Evolutionary conservation across 2,797 vertebrate genomes (phyloP), one percentile per base, ranked within the genome.

Genomic region (Labroides dimidiatus): DNA sequence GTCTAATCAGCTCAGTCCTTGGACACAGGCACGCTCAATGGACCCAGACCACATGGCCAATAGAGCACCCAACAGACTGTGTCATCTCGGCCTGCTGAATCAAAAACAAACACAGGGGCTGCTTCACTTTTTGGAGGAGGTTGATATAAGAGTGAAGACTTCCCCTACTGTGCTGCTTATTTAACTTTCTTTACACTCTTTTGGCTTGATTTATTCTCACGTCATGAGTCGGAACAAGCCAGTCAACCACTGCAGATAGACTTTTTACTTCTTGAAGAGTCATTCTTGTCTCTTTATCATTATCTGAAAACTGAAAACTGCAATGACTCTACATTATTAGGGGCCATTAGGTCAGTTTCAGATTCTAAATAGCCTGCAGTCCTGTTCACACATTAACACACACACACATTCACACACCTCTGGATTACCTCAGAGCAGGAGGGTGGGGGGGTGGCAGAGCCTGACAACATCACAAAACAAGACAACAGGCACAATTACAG

Each of bases 41-140:
- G 92, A 93, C 89, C 92, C 82, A 90, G 86, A 93, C 92, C 87
- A 87, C 91, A 93, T 88, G 93, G 92, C 91, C 92, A 93, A 94
- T 93, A 89, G 93, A 95, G 92, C 84, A 81, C 89, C 91, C 91
- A 93, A 89, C 92, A 91, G 91, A 92, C 93, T 94, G 93, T 93
- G 90, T 93, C 93, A 91, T 93, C 92, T 89, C 87, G 87, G 86
- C 90, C 89, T 71, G 84, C 88, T 78, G 87, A 91, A 93, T 93
- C 85, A 89, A 93, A 94, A 94, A 94, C 91, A 94, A 94, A 94
- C 92, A 91, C 78, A 64, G 64, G 57, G 81, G 78, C 84, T 70
- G 33, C 82, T 87, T 87, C 33, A 14, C 73, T 84, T 91, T 73
- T 82, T 77, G 61, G 61, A 85, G 64, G 70, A 75, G 66, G 76